Evolutionary conservation across 2,888 invertebrate species (phyloP).

Genomic region (Pegoplata infirma): DNA sequence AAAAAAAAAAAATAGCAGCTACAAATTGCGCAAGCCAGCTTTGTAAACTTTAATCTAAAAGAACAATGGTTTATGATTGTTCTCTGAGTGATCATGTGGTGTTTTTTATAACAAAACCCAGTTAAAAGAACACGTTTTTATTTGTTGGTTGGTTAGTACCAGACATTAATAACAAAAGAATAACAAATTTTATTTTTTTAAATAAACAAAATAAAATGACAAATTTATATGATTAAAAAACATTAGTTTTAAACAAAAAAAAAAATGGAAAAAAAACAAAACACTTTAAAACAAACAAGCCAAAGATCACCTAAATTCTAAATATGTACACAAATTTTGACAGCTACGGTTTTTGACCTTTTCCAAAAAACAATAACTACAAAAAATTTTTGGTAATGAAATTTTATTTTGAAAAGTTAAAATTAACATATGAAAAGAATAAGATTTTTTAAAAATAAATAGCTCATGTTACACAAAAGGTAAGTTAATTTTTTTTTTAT

Average conservation of each 20-base stretch:
- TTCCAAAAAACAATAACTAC: background rate
- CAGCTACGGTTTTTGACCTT: background rate
- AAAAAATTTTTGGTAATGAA: background rate
- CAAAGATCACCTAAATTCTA: background rate
- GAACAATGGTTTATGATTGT: conserved; percentile 19
- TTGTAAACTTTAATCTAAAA: conserved; percentile 9
- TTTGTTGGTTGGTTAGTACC: background rate
- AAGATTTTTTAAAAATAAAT: too few species aligned
- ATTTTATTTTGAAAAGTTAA: background rate
- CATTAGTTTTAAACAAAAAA: background rate
- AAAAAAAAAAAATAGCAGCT: conserved; percentile 25
- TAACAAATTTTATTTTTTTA: background rate
- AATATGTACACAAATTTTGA: background rate
- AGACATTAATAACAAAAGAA: background rate
- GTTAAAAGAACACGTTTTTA: background rate
- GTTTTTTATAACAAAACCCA: background rate
- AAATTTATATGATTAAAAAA: background rate
- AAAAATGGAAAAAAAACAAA: too few species aligned
- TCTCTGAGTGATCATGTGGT: background rate
- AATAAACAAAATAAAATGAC: background rate
- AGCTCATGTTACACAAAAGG: background rate
- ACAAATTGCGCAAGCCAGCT: conserved; percentile 37
- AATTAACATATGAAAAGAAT: background rate
- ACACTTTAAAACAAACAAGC: too few species aligned
- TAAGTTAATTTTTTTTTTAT: background rate